Evolutionary conservation across 2,888 invertebrate genomes (phyloP).

Genomic region (Phragmatobia fuliginosa): DNA sequence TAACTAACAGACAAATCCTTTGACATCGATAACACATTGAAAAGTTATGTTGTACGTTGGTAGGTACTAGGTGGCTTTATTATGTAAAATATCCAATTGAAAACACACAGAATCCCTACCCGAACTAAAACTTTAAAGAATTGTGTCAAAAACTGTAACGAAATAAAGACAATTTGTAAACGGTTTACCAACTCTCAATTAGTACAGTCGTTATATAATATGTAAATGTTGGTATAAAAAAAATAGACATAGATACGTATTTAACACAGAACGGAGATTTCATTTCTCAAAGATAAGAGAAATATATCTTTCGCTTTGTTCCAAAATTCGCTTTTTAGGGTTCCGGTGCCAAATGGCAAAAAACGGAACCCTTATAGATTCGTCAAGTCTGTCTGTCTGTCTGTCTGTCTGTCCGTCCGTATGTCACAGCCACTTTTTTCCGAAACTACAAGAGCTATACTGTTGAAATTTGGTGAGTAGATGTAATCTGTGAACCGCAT

Average conservation of each 20-base stretch:
- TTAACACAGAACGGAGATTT: too few relatives aligned
- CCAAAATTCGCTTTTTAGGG: not conserved
- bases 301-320: not conserved
- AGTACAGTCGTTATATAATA: not conserved
- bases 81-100: not conserved
- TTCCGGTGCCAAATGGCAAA: too few relatives aligned
- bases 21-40: not conserved
- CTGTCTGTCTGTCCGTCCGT: too few relatives aligned
- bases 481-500: too few relatives aligned
- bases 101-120: not conserved
- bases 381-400: too few relatives aligned
- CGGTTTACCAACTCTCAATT: not conserved
- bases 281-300: not conserved
- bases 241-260: not conserved
- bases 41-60: not conserved
- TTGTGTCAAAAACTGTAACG: not conserved
- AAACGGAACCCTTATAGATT: too few relatives aligned
- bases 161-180: not conserved
- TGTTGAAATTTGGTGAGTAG: too few relatives aligned
- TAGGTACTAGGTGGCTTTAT: not conserved
- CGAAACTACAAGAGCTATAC: too few relatives aligned
- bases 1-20: not conserved
- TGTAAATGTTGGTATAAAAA: not conserved
- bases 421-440: too few relatives aligned
- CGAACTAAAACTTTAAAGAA: not conserved